Evolutionary conservation across 2,113 vertebrate species (phyloP).

Genomic region (Buteo buteo): DNA sequence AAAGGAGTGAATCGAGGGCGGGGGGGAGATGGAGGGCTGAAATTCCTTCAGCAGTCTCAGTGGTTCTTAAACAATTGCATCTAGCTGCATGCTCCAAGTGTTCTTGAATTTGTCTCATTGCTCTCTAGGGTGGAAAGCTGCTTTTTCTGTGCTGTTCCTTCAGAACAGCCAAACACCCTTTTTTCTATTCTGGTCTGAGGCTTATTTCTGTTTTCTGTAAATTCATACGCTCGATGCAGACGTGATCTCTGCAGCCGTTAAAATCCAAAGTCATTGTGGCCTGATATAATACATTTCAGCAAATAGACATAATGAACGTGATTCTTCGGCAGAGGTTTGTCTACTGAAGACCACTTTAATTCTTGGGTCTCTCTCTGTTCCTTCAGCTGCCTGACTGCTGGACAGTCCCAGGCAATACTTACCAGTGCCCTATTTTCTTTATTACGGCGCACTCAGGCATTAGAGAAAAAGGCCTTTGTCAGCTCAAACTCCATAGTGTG

Average conservation of each 20-base stretch:
- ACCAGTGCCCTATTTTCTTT: not conserved
- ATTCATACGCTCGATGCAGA: not conserved
- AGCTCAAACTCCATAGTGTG: not conserved
- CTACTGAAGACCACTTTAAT: not conserved
- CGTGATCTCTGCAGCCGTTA: not conserved
- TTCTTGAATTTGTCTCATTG: not conserved
- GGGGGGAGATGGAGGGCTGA: not conserved
- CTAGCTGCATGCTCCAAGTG: not conserved
- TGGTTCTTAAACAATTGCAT: not conserved
- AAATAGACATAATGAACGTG: not conserved
- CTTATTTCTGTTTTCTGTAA: not conserved
- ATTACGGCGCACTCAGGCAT: not conserved
- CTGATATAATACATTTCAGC: not conserved
- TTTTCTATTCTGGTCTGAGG: not conserved
- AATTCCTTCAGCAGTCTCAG: not conserved
- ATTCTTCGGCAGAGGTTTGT: not conserved
- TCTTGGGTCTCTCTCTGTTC: not conserved
- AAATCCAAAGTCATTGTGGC: not conserved
- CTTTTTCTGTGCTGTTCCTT: not conserved
- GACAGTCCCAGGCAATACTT: not conserved
- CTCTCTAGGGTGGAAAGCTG: not conserved
- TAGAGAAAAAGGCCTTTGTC: not conserved
- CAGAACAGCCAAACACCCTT: not conserved
- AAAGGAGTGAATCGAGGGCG: not conserved
- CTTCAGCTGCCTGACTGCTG: not conserved